A percentile compares a stretch with the other conserved stretches of the same genome.
Conservation (phyloP, 2,888 invertebrate species). For the Heliconius sara region DNA sequence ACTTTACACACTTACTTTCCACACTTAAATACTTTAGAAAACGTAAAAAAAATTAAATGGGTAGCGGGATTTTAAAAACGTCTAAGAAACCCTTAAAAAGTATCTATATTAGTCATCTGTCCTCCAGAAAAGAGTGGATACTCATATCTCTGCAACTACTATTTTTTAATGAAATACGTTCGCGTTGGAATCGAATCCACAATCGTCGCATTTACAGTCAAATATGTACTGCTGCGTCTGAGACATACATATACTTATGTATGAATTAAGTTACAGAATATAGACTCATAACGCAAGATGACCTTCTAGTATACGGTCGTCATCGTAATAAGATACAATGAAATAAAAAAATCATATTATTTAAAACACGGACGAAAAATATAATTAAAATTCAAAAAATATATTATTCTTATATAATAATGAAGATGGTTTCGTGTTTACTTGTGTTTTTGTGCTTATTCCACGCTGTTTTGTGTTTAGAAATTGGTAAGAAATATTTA, state of each 20-base stretch:
- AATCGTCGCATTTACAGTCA: too few relatives aligned
- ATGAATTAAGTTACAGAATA: not conserved
- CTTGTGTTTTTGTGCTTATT: conserved; percentile 2
- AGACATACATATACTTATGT: not conserved
- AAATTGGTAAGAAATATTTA: not conserved
- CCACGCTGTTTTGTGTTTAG: not conserved
- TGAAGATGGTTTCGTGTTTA: not conserved
- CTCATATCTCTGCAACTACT: too few relatives aligned
- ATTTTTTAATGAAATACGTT: too few relatives aligned
- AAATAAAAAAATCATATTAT: not conserved
- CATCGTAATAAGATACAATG: not conserved
- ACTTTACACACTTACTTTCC: too few relatives aligned
- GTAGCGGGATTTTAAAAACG: too few relatives aligned
- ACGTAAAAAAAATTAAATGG: too few relatives aligned
- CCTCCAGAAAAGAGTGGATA: too few relatives aligned
- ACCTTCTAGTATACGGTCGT: not conserved
- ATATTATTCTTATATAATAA: not conserved
- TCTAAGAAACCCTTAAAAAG: too few relatives aligned
- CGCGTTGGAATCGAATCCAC: too few relatives aligned
- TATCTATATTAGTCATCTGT: too few relatives aligned
- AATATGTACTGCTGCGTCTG: not conserved
- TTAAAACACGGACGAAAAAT: not conserved
- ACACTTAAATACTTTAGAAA: too few relatives aligned
- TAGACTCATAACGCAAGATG: not conserved
- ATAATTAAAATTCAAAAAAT: not conserved